Conservation (phyloP, 2,797 vertebrate species). For the Allobates femoralis region DNA sequence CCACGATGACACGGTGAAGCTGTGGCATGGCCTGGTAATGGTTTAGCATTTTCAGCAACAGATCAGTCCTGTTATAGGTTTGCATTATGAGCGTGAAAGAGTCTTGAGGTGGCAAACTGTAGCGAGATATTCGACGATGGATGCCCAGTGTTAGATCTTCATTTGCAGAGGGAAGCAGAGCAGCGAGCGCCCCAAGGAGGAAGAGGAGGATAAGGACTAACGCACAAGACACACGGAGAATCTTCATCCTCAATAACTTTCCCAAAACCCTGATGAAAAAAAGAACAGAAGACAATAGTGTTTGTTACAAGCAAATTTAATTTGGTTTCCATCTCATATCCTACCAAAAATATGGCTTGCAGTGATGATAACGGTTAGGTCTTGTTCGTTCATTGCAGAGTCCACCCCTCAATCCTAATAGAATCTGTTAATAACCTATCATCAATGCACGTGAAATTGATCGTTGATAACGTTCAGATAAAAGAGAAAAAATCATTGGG, state of each 20-base stretch:
- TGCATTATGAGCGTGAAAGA: constrained; percentile 92
- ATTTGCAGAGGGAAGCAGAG: constrained; percentile 77
- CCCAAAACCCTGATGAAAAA: constrained; percentile 72
- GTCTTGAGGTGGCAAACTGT: constrained; percentile 68
- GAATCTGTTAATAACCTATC: no score
- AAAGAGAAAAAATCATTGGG: no score
- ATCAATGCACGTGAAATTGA: no score
- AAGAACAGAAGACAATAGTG: background rate
- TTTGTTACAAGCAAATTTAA: background rate
- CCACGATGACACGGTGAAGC: constrained; percentile 86
- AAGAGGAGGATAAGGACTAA: constrained; percentile 76
- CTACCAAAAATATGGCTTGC: background rate
- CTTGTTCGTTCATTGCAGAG: no score
- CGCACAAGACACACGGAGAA: constrained; percentile 74
- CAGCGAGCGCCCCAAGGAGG: constrained; percentile 77
- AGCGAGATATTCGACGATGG: constrained; percentile 72
- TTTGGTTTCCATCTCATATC: background rate
- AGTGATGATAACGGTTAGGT: no score
- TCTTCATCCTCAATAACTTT: constrained; percentile 75
- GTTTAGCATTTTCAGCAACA: constrained; percentile 90
- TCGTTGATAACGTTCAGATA: no score
- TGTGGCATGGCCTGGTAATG: constrained; percentile 91
- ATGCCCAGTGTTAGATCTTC: constrained; percentile 75
- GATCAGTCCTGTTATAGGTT: constrained; percentile 91
- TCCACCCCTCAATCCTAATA: no score